A percentile compares a stretch with the other conserved stretches of the same genome.
phyloP scores from a whole-genome alignment of 2,113 vertebrate species.

The Notarius quadriscutis region DNA sequence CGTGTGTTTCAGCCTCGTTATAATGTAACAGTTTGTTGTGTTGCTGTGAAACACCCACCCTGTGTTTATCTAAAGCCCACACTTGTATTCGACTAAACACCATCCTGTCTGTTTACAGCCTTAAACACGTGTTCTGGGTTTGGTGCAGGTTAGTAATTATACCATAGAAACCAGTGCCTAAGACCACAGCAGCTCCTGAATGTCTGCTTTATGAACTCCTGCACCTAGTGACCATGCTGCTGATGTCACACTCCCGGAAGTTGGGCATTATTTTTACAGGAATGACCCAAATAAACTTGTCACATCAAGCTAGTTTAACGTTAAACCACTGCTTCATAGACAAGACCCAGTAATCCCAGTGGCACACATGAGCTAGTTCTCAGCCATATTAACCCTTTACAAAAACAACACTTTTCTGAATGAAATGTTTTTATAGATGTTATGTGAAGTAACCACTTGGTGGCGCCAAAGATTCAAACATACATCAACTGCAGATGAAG shows the following conservation, averaged over 20 bases:
- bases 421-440: not conserved
- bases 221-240: not conserved
- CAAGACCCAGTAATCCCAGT: not conserved
- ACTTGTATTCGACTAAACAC: not conserved
- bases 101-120: not conserved
- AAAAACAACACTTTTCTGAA: not conserved
- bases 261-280: not conserved
- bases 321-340: not conserved
- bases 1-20: not conserved
- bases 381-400: not conserved
- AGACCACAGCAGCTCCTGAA: not conserved
- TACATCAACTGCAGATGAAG: not conserved
- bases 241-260: slow-evolving; percentile 22
- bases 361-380: not conserved
- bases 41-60: not conserved
- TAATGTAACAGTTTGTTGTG: too few relatives aligned
- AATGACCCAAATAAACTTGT: not conserved
- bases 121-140: not conserved
- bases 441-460: not conserved
- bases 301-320: too few relatives aligned
- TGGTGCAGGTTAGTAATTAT: not conserved
- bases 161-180: too few relatives aligned
- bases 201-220: not conserved
- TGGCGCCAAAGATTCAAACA: not conserved
- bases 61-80: not conserved